phyloP scores from a whole-genome alignment of 1,140 invertebrate genomes.

The Apis dorsata region DNA sequence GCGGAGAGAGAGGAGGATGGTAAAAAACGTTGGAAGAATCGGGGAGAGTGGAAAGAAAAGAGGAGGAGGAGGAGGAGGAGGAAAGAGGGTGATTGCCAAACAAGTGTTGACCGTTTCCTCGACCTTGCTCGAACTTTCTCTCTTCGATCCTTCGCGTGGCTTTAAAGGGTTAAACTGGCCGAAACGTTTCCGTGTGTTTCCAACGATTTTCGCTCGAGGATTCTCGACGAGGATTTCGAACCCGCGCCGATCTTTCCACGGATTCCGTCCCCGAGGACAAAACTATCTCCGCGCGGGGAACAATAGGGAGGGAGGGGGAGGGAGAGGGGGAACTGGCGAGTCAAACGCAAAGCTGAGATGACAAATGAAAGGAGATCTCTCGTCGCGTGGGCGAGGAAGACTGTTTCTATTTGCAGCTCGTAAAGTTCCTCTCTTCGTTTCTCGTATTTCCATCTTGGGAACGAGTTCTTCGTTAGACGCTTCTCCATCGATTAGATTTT shows the following conservation, averaged over 20 bases:
- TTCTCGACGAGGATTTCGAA: background rate
- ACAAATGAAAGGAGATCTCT: conserved; percentile 74
- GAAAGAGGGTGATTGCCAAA: background rate
- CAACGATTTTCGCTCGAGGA: background rate
- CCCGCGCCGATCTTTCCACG: conserved; percentile 6
- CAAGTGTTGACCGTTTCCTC: conserved; percentile 37
- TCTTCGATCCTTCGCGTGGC: no score
- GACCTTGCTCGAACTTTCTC: conserved; percentile 24
- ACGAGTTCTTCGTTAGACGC: no score
- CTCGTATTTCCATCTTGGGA: background rate
- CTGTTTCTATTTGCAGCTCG: conserved; percentile 64
- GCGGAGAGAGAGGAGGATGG: conserved; percentile 47
- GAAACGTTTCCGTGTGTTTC: no score
- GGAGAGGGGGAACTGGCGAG: conserved; percentile 55
- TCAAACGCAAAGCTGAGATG: conserved; percentile 76
- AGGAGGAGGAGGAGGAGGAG: background rate
- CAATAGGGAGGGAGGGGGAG: conserved; percentile 63
- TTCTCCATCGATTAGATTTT: no score
- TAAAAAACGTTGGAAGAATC: conserved; percentile 44
- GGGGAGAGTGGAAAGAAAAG: background rate
- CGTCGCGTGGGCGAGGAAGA: conserved; percentile 45
- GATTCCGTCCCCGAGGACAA: conserved; percentile 57
- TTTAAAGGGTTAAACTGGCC: no score
- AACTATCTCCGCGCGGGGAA: conserved; percentile 67
- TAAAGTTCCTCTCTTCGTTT: background rate